phyloP scores from a whole-genome alignment of 2,888 invertebrate genomes.

The Xestia rhomboidea region DNA sequence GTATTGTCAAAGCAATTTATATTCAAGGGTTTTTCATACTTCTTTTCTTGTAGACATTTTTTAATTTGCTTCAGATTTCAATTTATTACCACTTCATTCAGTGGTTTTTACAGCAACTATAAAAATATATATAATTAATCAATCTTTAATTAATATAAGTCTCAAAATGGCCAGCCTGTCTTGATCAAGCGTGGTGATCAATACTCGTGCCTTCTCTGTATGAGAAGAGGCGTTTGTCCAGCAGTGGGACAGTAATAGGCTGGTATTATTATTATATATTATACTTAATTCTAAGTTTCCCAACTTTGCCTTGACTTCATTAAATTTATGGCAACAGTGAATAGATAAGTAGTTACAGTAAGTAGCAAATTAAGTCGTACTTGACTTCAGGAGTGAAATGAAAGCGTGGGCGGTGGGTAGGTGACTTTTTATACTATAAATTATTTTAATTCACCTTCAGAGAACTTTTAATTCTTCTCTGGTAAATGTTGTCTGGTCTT shows the following conservation, averaged over 20 bases:
- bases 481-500: not conserved
- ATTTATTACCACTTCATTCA: not conserved
- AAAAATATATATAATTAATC: not conserved
- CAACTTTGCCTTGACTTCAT: not conserved
- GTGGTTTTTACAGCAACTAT: rapidly evolving
- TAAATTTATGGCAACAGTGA: not conserved
- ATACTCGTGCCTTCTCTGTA: too few species aligned
- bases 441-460: not conserved
- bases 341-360: constrained; percentile 23
- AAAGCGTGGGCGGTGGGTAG: not conserved
- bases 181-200: too few species aligned
- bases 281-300: not conserved
- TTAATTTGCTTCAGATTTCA: not conserved
- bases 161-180: too few species aligned
- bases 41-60: not conserved
- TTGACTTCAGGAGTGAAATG: not conserved
- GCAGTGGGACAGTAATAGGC: too few species aligned
- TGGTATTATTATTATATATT: too few species aligned
- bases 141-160: too few species aligned
- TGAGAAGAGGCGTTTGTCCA: too few species aligned
- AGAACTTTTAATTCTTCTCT: not conserved
- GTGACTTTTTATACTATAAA: not conserved
- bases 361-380: not conserved
- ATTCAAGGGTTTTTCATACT: not conserved
- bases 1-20: not conserved